Percentiles rank a stretch among this genome's conserved stretches.
phyloP scores from a whole-genome alignment of 2,113 vertebrate genomes.

The Oenanthe melanoleuca region DNA sequence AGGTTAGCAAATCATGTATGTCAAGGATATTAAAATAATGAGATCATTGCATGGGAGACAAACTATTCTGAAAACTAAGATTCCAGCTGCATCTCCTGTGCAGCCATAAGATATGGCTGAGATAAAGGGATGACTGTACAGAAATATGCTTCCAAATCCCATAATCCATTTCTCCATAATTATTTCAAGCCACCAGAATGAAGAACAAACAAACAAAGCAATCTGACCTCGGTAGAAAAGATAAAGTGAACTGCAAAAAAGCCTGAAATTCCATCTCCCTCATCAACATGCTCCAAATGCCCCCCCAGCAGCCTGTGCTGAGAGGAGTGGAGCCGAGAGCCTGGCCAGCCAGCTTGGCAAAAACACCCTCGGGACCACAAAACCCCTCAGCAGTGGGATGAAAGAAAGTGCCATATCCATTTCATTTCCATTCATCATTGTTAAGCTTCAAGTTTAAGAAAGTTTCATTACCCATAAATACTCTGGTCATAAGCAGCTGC shows the following conservation, averaged over 20 bases:
- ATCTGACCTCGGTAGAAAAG: slow-evolving; percentile 19
- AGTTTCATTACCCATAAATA: slow-evolving; percentile 61
- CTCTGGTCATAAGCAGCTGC: slow-evolving; percentile 63
- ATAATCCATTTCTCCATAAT: slow-evolving; percentile 20
- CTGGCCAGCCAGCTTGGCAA: background rate
- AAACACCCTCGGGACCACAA: background rate
- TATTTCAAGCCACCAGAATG: background rate
- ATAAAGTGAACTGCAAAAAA: slow-evolving; percentile 54
- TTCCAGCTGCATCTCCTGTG: background rate
- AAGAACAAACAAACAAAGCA: slow-evolving; percentile 46
- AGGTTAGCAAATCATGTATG: background rate
- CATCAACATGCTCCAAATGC: slow-evolving; percentile 3
- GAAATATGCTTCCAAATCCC: slow-evolving; percentile 9
- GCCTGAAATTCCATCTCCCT: background rate
- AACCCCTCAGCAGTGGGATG: background rate
- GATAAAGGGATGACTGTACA: background rate
- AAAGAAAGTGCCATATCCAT: slow-evolving; percentile 46
- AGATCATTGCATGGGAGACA: background rate
- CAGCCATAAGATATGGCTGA: background rate
- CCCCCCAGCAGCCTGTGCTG: background rate
- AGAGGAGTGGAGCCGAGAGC: background rate
- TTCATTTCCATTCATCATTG: slow-evolving; percentile 27
- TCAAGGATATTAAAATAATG: background rate
- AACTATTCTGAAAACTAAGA: background rate
- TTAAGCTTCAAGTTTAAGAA: background rate